Conservation (phyloP, 2,888 invertebrate species). For the Tortrix viridana region DNA sequence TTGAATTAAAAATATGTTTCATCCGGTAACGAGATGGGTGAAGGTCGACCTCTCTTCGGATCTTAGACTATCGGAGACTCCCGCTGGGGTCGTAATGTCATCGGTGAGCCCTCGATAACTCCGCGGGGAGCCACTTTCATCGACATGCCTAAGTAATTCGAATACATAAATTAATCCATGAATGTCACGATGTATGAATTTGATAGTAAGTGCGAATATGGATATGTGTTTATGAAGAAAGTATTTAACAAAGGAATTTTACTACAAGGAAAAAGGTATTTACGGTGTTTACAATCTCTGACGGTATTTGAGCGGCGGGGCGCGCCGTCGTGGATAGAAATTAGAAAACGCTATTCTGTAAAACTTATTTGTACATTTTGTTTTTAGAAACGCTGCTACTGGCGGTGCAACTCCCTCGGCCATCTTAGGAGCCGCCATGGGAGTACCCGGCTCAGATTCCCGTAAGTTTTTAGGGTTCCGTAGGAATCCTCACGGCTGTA, state of each 20-base stretch:
- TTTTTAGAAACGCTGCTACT: constrained; percentile 65
- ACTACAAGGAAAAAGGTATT: too few relatives aligned
- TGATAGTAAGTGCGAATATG: neutral
- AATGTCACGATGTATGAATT: neutral
- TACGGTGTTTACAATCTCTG: too few relatives aligned
- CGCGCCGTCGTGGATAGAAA: too few relatives aligned
- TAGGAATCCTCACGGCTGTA: too few relatives aligned
- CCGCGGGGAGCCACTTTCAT: constrained; percentile 10
- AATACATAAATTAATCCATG: neutral
- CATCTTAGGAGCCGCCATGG: constrained; percentile 89
- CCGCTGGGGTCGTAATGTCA: constrained; percentile 9
- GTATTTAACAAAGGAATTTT: too few relatives aligned
- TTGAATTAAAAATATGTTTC: too few relatives aligned
- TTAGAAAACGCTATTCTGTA: neutral
- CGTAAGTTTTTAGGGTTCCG: constrained; percentile 64
- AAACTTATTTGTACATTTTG: neutral
- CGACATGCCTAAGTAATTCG: neutral
- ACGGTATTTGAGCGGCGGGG: too few relatives aligned
- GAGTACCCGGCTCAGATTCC: constrained; percentile 79
- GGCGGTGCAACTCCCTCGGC: constrained; percentile 86
- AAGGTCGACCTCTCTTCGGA: too few relatives aligned
- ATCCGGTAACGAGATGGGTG: too few relatives aligned
- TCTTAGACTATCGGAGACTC: too few relatives aligned
- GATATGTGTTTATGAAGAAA: neutral
- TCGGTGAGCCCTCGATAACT: neutral